Evolutionary conservation across 2,888 invertebrate genomes (phyloP).

Genomic region (Belgica antarctica): DNA sequence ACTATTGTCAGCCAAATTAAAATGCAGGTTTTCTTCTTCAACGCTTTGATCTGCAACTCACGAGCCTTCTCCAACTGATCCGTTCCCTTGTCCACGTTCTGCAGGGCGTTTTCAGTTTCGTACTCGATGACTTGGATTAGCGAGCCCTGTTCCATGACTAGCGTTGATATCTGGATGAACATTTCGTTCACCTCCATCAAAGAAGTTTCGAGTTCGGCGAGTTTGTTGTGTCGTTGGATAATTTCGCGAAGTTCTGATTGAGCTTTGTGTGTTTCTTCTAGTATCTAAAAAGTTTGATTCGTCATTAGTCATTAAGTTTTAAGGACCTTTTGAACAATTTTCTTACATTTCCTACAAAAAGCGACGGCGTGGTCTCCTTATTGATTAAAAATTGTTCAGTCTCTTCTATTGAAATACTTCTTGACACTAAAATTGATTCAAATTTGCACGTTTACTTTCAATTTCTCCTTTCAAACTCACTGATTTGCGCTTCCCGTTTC

Average conservation of each 20-base stretch:
- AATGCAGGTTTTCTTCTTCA: slow-evolving; percentile 47
- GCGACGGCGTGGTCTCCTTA: slow-evolving; percentile 53
- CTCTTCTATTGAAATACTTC: slow-evolving; percentile 54
- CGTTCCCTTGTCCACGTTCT: slow-evolving; percentile 53
- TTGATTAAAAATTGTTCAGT: slow-evolving; percentile 54
- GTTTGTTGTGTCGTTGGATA: slow-evolving; percentile 53
- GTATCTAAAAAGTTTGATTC: slow-evolving; percentile 48
- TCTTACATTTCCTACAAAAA: slow-evolving; percentile 55
- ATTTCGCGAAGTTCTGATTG: slow-evolving; percentile 52
- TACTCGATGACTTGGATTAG: slow-evolving; percentile 54
- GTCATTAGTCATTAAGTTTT: too few species aligned
- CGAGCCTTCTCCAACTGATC: slow-evolving; percentile 49
- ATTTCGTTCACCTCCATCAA: slow-evolving; percentile 54
- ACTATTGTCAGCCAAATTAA: slow-evolving; percentile 45
- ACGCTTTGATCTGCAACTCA: slow-evolving; percentile 47
- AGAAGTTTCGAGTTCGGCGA: slow-evolving; percentile 54
- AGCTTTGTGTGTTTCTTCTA: slow-evolving; percentile 55
- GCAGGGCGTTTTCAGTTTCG: slow-evolving; percentile 53
- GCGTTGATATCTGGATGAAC: slow-evolving; percentile 54
- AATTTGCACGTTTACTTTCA: slow-evolving; percentile 35
- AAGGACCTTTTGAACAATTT: too few species aligned
- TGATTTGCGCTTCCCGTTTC: slow-evolving; percentile 53
- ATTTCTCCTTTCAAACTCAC: slow-evolving; percentile 48
- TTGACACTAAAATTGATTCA: slow-evolving; percentile 49
- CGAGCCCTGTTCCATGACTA: slow-evolving; percentile 55